Conservation (phyloP, 2,888 invertebrate species). For the Lutraria lutraria region DNA sequence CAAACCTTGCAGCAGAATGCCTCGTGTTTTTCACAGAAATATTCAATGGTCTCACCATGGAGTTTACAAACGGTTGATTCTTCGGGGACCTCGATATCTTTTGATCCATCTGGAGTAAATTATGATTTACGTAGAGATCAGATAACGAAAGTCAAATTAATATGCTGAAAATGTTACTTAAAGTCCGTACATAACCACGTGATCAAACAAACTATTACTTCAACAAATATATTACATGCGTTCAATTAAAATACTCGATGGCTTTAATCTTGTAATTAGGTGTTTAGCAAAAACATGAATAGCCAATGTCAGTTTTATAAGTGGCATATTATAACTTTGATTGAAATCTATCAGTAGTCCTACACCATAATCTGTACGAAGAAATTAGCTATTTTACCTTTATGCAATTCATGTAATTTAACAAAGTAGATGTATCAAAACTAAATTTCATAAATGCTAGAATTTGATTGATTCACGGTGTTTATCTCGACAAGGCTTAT, state of each 20-base stretch:
- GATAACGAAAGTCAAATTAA: neutral
- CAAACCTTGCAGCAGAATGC: neutral
- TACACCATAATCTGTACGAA: no score
- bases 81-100: neutral
- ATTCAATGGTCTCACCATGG: neutral
- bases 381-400: neutral
- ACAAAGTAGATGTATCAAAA: neutral
- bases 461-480: neutral
- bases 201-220: neutral
- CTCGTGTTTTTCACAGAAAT: neutral
- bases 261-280: neutral
- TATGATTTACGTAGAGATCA: neutral
- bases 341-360: no score
- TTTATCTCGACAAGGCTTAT: neutral
- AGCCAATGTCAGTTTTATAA: neutral
- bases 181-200: neutral
- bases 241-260: neutral
- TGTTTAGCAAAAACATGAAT: neutral
- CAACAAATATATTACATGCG: neutral
- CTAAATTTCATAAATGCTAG: neutral
- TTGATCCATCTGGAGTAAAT: conserved; percentile 10
- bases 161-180: neutral
- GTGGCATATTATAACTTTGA: no score
- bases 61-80: neutral
- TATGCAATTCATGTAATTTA: neutral